Conservation (phyloP, 2,888 invertebrate genomes). For the Julus scanicus region DNA sequence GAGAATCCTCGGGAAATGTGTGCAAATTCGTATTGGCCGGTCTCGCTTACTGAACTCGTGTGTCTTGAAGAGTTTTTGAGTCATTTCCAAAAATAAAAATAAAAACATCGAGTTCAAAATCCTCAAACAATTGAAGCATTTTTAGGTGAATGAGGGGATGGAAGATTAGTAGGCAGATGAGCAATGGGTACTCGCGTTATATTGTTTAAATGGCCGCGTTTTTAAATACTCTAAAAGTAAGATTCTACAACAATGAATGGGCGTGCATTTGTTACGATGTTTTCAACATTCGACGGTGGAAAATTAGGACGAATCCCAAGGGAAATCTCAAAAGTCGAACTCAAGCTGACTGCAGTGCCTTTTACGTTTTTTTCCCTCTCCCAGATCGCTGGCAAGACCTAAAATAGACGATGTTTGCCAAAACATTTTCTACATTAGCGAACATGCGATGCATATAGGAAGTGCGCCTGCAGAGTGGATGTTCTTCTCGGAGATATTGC, state of each 20-base stretch:
- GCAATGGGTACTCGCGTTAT: background rate
- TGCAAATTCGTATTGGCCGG: background rate
- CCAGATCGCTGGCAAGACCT: background rate
- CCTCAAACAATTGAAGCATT: background rate
- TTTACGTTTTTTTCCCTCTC: background rate
- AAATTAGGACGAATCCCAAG: slow-evolving; percentile 21
- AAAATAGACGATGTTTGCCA: slow-evolving; percentile 20
- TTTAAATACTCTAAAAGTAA: background rate
- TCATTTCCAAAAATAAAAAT: background rate
- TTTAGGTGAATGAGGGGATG: background rate
- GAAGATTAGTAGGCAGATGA: background rate
- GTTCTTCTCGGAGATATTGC: slow-evolving; percentile 10
- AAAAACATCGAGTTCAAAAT: background rate
- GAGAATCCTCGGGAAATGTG: background rate
- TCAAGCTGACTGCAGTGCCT: background rate
- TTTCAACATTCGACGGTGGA: background rate
- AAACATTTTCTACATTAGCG: slow-evolving; percentile 38
- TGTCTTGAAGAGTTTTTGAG: background rate
- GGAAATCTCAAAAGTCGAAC: slow-evolving; percentile 24
- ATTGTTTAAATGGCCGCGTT: background rate
- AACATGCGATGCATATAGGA: slow-evolving; percentile 7
- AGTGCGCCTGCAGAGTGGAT: background rate
- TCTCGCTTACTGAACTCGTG: background rate
- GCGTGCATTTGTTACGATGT: background rate
- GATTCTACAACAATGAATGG: background rate